These are phyloP conservation scores for Hemicentrotus pulcherrimus DNA, from an alignment of 35 echinoderm and acorn worm species.

Conservation along the genomic window DNA sequence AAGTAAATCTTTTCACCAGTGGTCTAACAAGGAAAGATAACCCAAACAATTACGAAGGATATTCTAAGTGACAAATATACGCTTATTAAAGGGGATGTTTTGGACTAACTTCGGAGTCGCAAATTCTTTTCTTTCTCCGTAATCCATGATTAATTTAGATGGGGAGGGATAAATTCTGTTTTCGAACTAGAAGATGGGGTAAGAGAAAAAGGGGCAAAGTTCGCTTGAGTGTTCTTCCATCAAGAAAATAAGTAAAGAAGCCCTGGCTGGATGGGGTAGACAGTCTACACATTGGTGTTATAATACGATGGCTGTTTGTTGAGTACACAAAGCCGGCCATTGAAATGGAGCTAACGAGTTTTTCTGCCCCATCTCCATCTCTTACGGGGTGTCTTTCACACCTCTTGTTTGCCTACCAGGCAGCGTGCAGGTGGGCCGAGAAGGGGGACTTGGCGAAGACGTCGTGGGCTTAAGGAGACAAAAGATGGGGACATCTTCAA, in stretches of 20 bases:
- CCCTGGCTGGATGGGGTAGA: neutral
- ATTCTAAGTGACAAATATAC: neutral
- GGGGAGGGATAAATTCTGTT: neutral
- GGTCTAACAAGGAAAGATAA: neutral
- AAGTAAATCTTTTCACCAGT: neutral
- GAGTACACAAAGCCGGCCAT: neutral
- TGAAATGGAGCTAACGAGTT: constrained; percentile 3
- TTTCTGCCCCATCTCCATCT: neutral
- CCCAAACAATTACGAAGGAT: neutral
- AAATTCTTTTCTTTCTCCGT: neutral
- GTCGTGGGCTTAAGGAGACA: neutral
- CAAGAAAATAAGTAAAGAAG: neutral
- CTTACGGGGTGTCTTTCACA: neutral
- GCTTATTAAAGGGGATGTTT: neutral
- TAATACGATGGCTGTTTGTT: neutral
- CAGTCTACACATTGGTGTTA: constrained; percentile 2
- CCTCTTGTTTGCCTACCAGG: neutral
- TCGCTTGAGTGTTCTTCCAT: constrained; percentile 4
- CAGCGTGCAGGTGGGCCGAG: neutral
- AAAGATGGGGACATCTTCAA: neutral
- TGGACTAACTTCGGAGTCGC: neutral
- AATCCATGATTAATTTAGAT: neutral
- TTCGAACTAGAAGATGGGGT: neutral
- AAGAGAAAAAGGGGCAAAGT: neutral
- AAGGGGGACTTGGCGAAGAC: neutral